Base-by-base conservation (phyloP, 2,113 vertebrate species). In the Mugil cephalus region DNA sequence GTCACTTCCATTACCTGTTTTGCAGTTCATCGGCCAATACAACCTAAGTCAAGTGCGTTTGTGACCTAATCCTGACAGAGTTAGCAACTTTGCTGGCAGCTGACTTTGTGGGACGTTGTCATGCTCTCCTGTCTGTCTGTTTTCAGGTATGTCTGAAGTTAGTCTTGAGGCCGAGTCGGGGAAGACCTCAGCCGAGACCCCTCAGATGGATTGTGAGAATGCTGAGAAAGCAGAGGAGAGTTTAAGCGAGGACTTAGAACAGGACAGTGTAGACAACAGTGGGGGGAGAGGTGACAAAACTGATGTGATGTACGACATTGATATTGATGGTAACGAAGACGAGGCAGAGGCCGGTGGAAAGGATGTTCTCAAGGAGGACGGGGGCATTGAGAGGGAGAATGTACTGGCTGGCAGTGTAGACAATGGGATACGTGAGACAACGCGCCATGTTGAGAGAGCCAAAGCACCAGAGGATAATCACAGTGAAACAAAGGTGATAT, bases 131-230 rank as follows among this genome's bases (percentile, higher is more conserved):
- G 15, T 91, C 56, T 90, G 70, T 93, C 77, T 94, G 78, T 81
- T 94, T 93, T 69, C 92, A 93, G 93, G 91, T 79, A 94, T 95
- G 94, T 94, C 93, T 89, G 89, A 93, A 85, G 75, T 90, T 94
- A 94, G 93, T 91, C 82, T 93, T 90, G 91, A 92, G 72, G 80
- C 87, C 56, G 88, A 88, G 56, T 83, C 80, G 50, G 85, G 71
- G 73, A 82, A 77, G 77, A 85, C 69, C 77, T 89, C 84, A 62
- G 59, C 85, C 10, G 73, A 90, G 88, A 87, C 88, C 69, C 82
- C 70, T 74, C 88, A 64, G 43, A 58, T 77, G 82, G 89, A 87
- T 67, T 83, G 52, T 82, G 78, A 80, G 80, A 82, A 87, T 48
- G 75, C 59, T 77, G 77, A 78, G 18, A 87, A 84, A 55, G 47